Evolutionary conservation across 2,113 vertebrate species (phyloP), one percentile per base, ranked within the genome.

Genomic region (Halichoeres trimaculatus): DNA sequence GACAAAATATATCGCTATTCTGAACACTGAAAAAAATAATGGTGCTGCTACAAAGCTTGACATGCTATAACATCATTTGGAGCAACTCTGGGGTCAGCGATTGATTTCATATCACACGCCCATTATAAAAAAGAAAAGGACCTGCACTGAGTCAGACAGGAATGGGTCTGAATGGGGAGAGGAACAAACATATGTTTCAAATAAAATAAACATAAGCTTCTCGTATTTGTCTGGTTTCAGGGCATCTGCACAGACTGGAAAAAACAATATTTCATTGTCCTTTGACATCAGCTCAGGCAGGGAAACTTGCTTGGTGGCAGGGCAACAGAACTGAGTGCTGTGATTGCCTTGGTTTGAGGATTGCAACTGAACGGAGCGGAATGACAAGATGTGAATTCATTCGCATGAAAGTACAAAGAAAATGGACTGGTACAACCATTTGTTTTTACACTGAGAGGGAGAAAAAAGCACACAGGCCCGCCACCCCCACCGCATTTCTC

Each of bases 361-460:
- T 75, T 72, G 64, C 57, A 30, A 48, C 68, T 55, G 60, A 80
- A 61, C 30, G 53, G 51, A 70, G 71, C 57, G 64, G 50, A 81
- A 88, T 55, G 65, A 66, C 63, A 82, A 78, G 63, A 80, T 79
- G 76, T 65, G 70, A 74, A 79, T 70, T 83, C 47, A 79, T 71
- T 88, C 69, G 36, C 67, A 72, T 62, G 75, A 86, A 76, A n/a
- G 63, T 52, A 74, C 60, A 90, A 77, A 83, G 73, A 79, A 84
- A 88, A 89, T 84, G 55, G 85, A 79, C 89, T 78, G 59, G 54
- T 82, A 81, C 60, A 45, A 68, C 51, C 58, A 53, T 50, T 85
- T 85, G 76, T 83, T 89, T 84, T 88, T 70, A 65, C 53, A 23
- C 5, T 63, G 41, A 70, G 50, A 78, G 52, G 50, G 51, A 48